Evolutionary conservation across 2,797 vertebrate species (phyloP), one percentile per base, ranked within the genome.

Genomic region (Enteromius fasciolatus): DNA sequence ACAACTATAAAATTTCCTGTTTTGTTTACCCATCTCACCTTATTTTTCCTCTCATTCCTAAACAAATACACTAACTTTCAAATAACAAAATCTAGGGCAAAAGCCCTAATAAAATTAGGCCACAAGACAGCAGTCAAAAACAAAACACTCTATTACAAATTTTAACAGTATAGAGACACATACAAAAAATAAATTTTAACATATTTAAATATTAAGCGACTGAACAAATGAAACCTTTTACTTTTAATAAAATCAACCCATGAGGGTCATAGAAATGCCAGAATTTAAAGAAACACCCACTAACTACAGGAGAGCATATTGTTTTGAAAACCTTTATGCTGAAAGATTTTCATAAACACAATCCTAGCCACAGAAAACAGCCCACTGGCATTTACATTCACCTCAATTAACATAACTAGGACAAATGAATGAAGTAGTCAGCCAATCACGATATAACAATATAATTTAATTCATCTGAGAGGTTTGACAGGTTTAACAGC

Each of bases 381-480:
- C 14, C 20, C 14, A 39, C 9, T 5, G 8, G 64, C 23, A 28
- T 61, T 76, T 44, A 46, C 4, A 17, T 46, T 77, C 1, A 3
- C 76, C 14, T 64, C 11, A 66, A 20, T 61, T 12, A 80, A 20
- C 0, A 17, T 12, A 2, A n/a, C 23, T 46, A 54, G 7, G 3
- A 2, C 5, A 61, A 33, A 41, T 25, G 31, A 80, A 75, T 5
- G 3, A 46, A 59, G 52, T 18, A 63, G 28, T n/a, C 39, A 64
- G 31, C n/a, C 48, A 57, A 67, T 82, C 64, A 67, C 33, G 8
- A 86, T 63, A 83, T 68, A 85, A 83, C 86, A 89, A 87, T 88
- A 91, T 91, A 90, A 93, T 92, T 93, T 91, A 90, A 90, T 94
- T 92, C 86, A 91, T 91, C 92, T 79, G 88, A 82, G 52, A 77